These are phyloP conservation scores for Drosophila nebulosa DNA, from an alignment of 1,140 invertebrate genomes.

Conservation along the genomic window DNA sequence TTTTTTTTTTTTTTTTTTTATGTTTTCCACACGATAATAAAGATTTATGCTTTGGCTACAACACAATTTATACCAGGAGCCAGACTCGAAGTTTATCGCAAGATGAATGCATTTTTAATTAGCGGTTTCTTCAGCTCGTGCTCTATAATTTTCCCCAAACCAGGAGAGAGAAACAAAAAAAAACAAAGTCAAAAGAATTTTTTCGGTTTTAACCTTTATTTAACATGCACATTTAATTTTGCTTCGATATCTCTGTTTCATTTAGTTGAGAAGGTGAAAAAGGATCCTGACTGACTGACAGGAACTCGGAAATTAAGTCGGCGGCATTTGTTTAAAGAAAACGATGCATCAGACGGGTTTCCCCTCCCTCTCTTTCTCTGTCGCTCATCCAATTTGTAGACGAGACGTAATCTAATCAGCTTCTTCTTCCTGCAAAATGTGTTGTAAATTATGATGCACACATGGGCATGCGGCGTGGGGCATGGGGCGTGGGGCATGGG, in stretches of 20 bases:
- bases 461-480: background rate
- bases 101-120: conserved; percentile 28
- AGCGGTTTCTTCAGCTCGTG: conserved; percentile 1
- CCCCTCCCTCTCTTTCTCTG: too few relatives aligned
- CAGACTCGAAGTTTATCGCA: background rate
- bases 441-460: conserved; percentile 10
- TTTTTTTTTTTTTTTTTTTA: background rate
- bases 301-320: conserved; percentile 14
- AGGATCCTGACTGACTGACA: background rate
- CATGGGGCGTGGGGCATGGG: background rate
- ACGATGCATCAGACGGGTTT: background rate
- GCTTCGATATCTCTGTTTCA: background rate
- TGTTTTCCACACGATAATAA: conserved; percentile 6
- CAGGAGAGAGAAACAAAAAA: background rate
- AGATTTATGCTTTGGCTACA: conserved; percentile 10
- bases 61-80: conserved; percentile 4
- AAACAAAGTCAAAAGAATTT: background rate
- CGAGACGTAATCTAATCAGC: conserved; percentile 15
- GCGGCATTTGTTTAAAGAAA: background rate
- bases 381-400: conserved; percentile 7
- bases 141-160: background rate
- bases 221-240: background rate
- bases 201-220: background rate
- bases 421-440: conserved; percentile 5
- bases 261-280: background rate